Evolutionary conservation across 2,888 invertebrate species (phyloP), one percentile per base, ranked within the genome.

Genomic region (Drosophila pseudotakahashii): DNA sequence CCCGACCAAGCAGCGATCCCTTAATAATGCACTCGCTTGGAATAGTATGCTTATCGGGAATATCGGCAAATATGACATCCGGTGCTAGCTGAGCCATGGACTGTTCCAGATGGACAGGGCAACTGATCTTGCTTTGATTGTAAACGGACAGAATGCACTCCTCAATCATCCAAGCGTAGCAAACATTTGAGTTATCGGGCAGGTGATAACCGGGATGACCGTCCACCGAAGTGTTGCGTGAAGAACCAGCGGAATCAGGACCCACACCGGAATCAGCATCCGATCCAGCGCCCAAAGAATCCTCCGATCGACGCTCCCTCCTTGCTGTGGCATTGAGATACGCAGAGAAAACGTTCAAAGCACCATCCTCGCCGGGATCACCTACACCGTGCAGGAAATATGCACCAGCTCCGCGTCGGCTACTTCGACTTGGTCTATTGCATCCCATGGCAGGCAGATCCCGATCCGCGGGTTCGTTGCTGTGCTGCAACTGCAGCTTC

Each of bases 61-160:
- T 94, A 92, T 99, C 99, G 74, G 97, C 94, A 79, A 99, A 97
- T 42, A 98, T 96, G 48, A 97, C 96, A 91, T 99, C 99, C 0
- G 99, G 98, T 3, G 99, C 98, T n/a, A 98, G 94, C 84, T 96
- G 95, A 0, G 95, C 92, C 73, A 98, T 93, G 23, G 95, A 93
- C 82, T 95, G 94, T 76, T 94, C 95, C 1, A 95, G 95, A 92
- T 99, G 99, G 3, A 93, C 93, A 0, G 97, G 96, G 88, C 99
- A 99, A 54, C 94, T 93, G 42, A 98, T 89, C 6, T 94, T 93
- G 78, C 94, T 94, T 60, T 94, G 94, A 81, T 95, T 95, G 92
- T 97, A 96, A 0, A 97, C 97, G 0, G 96, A 95, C 59, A 98
- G 93, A 89, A 99, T 98, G 92, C 99, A 99, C 91, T 98, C 97